These are phyloP conservation scores for Pharmacophagus antenor DNA, from an alignment of 2,888 invertebrate species.

Conservation along the genomic window DNA sequence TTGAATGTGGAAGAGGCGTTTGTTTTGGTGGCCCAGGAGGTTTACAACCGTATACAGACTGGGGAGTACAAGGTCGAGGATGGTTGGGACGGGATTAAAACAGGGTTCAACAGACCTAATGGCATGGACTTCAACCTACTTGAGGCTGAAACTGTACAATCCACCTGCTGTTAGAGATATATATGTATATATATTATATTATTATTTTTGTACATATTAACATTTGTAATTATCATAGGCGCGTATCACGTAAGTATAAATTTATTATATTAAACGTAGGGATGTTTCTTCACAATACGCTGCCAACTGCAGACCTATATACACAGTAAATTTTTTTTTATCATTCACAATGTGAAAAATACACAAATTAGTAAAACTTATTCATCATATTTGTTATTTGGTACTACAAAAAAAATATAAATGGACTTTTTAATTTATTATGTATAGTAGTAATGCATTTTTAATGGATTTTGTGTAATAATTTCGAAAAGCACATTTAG, in stretches of 20 bases:
- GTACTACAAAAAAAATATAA: not conserved
- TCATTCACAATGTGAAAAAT: not conserved
- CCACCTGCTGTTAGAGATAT: conserved; percentile 88
- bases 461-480: too few species aligned
- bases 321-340: conserved; percentile 19
- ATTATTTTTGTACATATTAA: conserved; percentile 47
- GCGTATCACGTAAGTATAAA: conserved; percentile 55
- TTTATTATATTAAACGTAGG: conserved; percentile 44
- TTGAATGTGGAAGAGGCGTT: conserved; percentile 97
- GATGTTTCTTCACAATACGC: conserved; percentile 34
- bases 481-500: too few species aligned
- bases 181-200: conserved; percentile 9
- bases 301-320: conserved; percentile 23
- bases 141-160: conserved; percentile 94
- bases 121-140: conserved; percentile 91
- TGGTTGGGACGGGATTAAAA: conserved; percentile 98
- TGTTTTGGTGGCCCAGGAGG: conserved; percentile 93
- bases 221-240: conserved; percentile 39
- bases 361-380: not conserved
- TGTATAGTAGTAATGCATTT: too few species aligned
- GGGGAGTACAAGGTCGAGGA: conserved; percentile 96
- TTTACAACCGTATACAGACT: conserved; percentile 92
- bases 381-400: not conserved
- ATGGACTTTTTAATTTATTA: too few species aligned
- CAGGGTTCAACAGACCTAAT: conserved; percentile 91